Evolutionary conservation across 92 coral and sea anemone species (phyloP).

Genomic region (Palythoa grandis): DNA sequence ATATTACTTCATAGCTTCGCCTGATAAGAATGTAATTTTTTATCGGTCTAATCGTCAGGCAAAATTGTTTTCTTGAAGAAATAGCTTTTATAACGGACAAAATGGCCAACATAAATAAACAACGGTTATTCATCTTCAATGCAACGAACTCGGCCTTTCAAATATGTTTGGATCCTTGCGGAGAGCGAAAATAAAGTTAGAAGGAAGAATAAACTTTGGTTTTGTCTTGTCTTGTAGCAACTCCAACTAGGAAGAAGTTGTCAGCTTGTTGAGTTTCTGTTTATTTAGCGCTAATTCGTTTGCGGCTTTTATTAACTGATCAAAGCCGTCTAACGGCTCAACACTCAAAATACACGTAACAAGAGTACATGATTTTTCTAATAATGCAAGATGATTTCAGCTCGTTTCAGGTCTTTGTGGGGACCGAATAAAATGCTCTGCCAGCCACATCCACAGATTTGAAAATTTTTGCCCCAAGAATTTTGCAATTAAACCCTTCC

Average conservation of each 20-base stretch:
- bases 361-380: no score
- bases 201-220: not conserved
- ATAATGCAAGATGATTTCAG: no score
- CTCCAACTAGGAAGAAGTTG: not conserved
- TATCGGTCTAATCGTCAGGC: conserved; percentile 15
- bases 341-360: no score
- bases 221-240: not conserved
- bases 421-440: no score
- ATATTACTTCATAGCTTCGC: not conserved
- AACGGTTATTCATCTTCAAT: not conserved
- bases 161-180: not conserved
- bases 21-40: not conserved
- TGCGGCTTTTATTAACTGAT: not conserved
- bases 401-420: no score
- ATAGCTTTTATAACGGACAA: not conserved
- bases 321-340: no score
- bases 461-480: no score
- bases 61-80: not conserved
- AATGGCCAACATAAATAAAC: not conserved
- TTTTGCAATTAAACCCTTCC: no score
- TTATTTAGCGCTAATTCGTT: not conserved
- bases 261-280: not conserved
- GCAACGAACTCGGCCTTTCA: not conserved
- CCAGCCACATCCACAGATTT: no score
- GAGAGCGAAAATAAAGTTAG: not conserved